phyloP scores from a whole-genome alignment of 2,888 invertebrate species.

The Hemistola chrysoprasaria region DNA sequence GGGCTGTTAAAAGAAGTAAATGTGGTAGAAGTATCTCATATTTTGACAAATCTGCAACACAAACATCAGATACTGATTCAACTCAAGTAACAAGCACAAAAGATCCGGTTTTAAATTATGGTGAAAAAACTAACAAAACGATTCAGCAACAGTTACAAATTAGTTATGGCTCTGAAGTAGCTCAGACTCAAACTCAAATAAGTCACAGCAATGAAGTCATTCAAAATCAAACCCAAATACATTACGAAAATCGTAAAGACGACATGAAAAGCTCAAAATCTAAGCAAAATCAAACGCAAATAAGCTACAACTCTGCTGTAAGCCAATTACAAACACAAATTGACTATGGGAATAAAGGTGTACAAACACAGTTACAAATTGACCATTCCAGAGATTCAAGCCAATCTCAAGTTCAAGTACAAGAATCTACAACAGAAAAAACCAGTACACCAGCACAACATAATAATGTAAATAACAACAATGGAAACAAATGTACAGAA shows the following conservation, averaged over 20 bases:
- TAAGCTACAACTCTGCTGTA: slow-evolving; percentile 42
- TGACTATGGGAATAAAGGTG: slow-evolving; percentile 43
- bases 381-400: slow-evolving; percentile 52
- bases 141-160: slow-evolving; percentile 49
- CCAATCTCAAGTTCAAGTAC: slow-evolving; percentile 47
- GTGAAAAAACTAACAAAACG: slow-evolving; percentile 23
- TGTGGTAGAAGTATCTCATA: slow-evolving; percentile 49
- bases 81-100: slow-evolving; percentile 17
- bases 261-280: slow-evolving; percentile 22
- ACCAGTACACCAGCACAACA: slow-evolving; percentile 8
- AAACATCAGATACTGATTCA: slow-evolving; percentile 1
- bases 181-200: slow-evolving; percentile 52
- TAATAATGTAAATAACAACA: slow-evolving; percentile 10
- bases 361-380: slow-evolving; percentile 55
- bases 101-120: slow-evolving; percentile 9
- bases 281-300: slow-evolving; percentile 53
- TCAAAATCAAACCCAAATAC: slow-evolving; percentile 56
- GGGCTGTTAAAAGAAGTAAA: slow-evolving; percentile 76
- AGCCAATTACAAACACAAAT: slow-evolving; percentile 55
- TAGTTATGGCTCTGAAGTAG: slow-evolving; percentile 44
- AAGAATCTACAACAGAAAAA: slow-evolving; percentile 36
- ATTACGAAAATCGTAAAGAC: slow-evolving; percentile 39
- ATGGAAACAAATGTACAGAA: slow-evolving; percentile 22
- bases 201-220: slow-evolving; percentile 36
- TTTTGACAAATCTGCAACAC: slow-evolving; percentile 11